Conservation (phyloP, 2,888 invertebrate species). For the Stenurella melanura region DNA sequence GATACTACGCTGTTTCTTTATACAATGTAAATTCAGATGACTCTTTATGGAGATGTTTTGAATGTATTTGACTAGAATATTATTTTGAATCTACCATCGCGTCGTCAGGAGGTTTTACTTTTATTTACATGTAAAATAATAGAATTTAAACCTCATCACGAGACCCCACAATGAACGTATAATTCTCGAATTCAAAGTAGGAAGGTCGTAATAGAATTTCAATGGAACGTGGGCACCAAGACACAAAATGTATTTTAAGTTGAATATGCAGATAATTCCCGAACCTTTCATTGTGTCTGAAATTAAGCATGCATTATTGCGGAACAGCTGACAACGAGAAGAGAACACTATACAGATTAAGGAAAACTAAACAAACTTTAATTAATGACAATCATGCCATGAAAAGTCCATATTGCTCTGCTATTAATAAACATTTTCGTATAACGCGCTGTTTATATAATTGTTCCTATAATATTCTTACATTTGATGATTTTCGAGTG, state of each 20-base stretch:
- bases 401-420: too few relatives aligned
- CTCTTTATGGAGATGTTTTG: neutral
- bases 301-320: neutral
- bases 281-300: neutral
- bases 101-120: neutral
- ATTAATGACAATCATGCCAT: too few relatives aligned
- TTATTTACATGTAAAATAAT: constrained; percentile 32
- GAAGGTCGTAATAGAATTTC: constrained; percentile 31
- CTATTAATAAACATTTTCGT: too few relatives aligned
- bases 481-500: too few relatives aligned
- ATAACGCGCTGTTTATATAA: too few relatives aligned
- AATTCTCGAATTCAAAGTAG: constrained; percentile 17
- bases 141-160: constrained; percentile 17
- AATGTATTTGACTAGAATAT: constrained; percentile 13
- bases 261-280: neutral
- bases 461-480: too few relatives aligned
- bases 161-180: constrained; percentile 23
- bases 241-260: neutral
- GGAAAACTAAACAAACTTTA: too few relatives aligned
- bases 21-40: constrained; percentile 10
- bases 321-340: neutral
- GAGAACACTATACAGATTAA: neutral
- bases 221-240: constrained; percentile 11
- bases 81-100: constrained; percentile 3
- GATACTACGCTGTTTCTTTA: constrained; percentile 1